Evolutionary conservation across 2,888 invertebrate species (phyloP).

Genomic region (Ophraella communa): DNA sequence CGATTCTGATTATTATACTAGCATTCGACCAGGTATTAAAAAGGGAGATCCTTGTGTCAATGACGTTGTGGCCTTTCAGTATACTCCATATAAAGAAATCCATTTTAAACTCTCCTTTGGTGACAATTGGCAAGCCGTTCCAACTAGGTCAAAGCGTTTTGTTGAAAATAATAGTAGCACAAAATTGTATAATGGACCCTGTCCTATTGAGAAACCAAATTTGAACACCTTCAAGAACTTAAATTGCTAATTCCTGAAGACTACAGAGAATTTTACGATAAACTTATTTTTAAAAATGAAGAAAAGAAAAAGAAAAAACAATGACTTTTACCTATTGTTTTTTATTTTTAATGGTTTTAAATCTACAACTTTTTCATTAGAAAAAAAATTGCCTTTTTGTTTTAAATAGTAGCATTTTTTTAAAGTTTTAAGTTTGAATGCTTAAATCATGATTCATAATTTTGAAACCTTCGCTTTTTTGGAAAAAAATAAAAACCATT

Average conservation of each 20-base stretch:
- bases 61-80: slow-evolving; percentile 34
- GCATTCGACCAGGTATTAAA: slow-evolving; percentile 34
- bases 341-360: not conserved
- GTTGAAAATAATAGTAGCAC: not conserved
- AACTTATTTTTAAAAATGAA: no score
- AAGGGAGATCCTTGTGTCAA: slow-evolving; percentile 36
- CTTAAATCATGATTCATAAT: no score
- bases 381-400: no score
- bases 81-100: slow-evolving; percentile 28
- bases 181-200: slow-evolving; percentile 22
- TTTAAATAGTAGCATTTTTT: no score
- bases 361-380: no score
- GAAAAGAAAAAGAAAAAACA: no score
- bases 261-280: slow-evolving; percentile 24
- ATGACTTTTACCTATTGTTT: not conserved
- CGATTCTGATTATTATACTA: slow-evolving; percentile 18
- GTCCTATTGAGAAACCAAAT: slow-evolving; percentile 16
- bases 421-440: no score
- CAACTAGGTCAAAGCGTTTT: not conserved
- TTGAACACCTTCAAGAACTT: slow-evolving; percentile 30
- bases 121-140: slow-evolving; percentile 26
- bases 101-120: slow-evolving; percentile 30
- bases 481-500: no score
- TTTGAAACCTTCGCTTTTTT: no score
- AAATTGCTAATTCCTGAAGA: slow-evolving; percentile 30